Conservation (phyloP, 2,113 vertebrate genomes). For the cattle (Bos taurus) region ARS-UCD2.0 NC_037343.1:13270501-13271000, state of each 20-base stretch:
- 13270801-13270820: background rate
- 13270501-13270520: background rate
- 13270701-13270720: background rate
- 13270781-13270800: background rate
- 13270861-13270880: background rate
- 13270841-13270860: background rate
- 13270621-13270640: background rate
- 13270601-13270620: background rate
- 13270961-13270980: background rate
- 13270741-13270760: background rate
- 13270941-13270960: background rate
- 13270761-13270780: background rate
- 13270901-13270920: background rate
- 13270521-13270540: background rate
- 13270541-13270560: background rate
- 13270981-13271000: background rate
- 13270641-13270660: background rate
- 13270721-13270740: background rate
- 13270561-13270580: background rate
- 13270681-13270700: background rate
- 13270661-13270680: background rate
- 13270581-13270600: background rate
- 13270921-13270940: background rate
- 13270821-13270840: background rate
- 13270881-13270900: background rate